Evolutionary conservation across 2,797 vertebrate species (phyloP).

Genomic region (Chlorospingus semifuscus): DNA sequence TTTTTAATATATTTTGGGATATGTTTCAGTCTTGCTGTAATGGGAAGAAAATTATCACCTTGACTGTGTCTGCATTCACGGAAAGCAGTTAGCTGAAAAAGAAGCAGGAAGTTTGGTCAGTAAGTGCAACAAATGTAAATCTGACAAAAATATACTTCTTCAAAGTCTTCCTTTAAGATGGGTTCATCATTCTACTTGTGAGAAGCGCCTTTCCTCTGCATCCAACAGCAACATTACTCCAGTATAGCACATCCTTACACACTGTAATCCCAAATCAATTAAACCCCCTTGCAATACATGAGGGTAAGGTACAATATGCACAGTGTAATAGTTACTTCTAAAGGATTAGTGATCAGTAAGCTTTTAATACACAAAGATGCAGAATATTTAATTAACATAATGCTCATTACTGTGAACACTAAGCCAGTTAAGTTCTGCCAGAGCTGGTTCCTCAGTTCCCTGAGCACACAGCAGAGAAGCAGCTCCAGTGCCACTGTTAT

Average conservation of each 20-base stretch:
- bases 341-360: not conserved
- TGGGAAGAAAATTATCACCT: constrained; percentile 81
- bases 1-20: constrained; percentile 81
- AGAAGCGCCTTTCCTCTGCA: not conserved
- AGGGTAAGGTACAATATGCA: not conserved
- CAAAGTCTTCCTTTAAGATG: not conserved
- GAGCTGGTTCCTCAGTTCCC: not conserved
- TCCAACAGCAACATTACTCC: not conserved
- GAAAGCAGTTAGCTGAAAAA: constrained; percentile 91
- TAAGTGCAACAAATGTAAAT: not conserved
- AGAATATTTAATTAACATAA: not conserved
- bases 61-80: constrained; percentile 76
- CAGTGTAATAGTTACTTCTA: not conserved
- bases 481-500: not conserved
- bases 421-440: not conserved
- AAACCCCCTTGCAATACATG: not conserved
- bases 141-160: not conserved
- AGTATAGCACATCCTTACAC: not conserved
- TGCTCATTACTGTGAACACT: not conserved
- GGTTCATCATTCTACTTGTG: not conserved
- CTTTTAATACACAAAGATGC: constrained; percentile 13
- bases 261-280: not conserved
- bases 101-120: constrained; percentile 64
- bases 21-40: constrained; percentile 83
- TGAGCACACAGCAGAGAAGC: not conserved